Percentiles rank a stretch among this genome's conserved stretches.
These are phyloP conservation scores for Dasyurus viverrinus DNA, from an alignment of 2,113 vertebrate genomes.

Conservation along the genomic window DNA sequence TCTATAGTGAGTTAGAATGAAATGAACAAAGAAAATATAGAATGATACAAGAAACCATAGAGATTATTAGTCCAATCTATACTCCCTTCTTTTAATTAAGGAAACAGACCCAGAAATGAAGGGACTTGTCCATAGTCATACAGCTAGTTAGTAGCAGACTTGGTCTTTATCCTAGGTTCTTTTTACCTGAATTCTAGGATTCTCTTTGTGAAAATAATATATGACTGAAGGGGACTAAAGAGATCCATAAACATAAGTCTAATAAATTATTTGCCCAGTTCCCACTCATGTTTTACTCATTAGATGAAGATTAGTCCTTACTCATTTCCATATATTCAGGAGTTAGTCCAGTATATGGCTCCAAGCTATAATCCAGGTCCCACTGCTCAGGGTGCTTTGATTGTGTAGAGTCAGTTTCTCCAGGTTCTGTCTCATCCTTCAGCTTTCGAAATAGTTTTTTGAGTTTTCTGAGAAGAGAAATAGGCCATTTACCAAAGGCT, in stretches of 20 bases:
- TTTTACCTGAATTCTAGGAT: not conserved
- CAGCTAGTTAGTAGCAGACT: not conserved
- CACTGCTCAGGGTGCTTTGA: constrained; percentile 91
- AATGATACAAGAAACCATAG: not conserved
- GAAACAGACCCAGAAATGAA: not conserved
- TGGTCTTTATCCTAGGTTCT: not conserved
- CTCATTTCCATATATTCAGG: constrained; percentile 99
- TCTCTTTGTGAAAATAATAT: not conserved
- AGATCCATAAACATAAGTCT: not conserved
- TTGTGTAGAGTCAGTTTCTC: constrained; percentile 83
- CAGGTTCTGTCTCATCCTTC: constrained; percentile 87
- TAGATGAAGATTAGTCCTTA: constrained; percentile 77
- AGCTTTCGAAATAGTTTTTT: constrained; percentile 96
- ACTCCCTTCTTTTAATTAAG: not conserved
- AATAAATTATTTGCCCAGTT: not conserved
- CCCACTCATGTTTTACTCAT: not conserved
- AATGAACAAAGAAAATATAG: not conserved
- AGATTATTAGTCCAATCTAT: not conserved
- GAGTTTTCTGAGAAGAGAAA: constrained; percentile 89
- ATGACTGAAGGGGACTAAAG: not conserved
- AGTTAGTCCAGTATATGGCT: constrained; percentile 94
- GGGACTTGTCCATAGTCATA: not conserved
- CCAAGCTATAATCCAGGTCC: constrained; percentile 92
- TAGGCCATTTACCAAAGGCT: not conserved
- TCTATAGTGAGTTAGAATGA: not conserved